Percentiles rank a stretch among this genome's conserved stretches.
Evolutionary conservation across 2,797 vertebrate genomes (phyloP).

Genomic region (Lacerta viridis): DNA sequence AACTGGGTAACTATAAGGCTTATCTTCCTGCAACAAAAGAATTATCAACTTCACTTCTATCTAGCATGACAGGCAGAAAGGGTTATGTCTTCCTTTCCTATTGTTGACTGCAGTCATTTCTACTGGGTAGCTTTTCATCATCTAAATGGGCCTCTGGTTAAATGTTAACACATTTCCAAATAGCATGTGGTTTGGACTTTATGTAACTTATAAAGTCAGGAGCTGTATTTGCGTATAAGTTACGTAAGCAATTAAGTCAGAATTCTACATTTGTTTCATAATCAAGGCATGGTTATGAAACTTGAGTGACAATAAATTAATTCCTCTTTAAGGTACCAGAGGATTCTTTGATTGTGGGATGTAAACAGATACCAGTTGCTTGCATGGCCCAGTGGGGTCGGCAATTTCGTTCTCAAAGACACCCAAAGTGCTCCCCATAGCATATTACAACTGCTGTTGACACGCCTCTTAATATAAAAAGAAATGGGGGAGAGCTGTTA

Average conservation of each 20-base stretch:
- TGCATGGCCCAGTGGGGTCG: not conserved
- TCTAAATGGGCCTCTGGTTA: not conserved
- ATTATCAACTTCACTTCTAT: not conserved
- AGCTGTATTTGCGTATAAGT: not conserved
- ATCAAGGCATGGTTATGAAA: not conserved
- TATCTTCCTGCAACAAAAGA: not conserved
- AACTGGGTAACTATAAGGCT: not conserved
- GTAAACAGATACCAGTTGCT: not conserved
- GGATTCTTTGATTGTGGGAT: not conserved
- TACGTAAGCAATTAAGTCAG: not conserved
- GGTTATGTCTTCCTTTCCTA: not conserved
- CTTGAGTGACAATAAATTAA: not conserved
- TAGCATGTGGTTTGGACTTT: not conserved
- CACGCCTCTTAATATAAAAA: not conserved
- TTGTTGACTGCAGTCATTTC: not conserved
- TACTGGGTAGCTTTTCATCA: not conserved
- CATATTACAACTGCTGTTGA: constrained; percentile 12
- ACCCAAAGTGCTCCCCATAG: not conserved
- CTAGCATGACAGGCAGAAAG: not conserved
- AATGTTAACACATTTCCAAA: not conserved
- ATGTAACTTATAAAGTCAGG: not conserved
- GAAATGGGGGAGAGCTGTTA: not conserved
- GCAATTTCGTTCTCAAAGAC: not conserved
- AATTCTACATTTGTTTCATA: not conserved
- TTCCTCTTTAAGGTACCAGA: not conserved